Evolutionary conservation across 2,797 vertebrate genomes (phyloP), one percentile per base, ranked within the genome.

Genomic region (Notolabrus celidotus): DNA sequence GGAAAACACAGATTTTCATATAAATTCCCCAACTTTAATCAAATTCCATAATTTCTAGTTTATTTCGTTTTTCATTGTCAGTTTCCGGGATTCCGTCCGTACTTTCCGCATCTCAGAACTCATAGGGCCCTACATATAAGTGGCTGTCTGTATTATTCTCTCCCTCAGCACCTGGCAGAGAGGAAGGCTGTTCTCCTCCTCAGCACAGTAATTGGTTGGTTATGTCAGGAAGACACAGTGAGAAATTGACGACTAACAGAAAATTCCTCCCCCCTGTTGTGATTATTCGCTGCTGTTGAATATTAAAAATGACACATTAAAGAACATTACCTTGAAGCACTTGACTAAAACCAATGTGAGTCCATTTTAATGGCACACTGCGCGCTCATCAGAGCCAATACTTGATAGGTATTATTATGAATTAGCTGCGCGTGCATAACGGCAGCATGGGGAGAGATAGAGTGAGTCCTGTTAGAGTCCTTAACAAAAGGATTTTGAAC

Each of bases 231-330:
- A 85, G 75, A 84, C 86, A 65, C 79, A 70, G 74, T 83, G 69
- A 88, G 84, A 88, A 89, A 90, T 82, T 83, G 87, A 91, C 69
- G 63, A 79, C 70, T 71, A 76, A 74, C 68, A 83, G 84, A 87
- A 85, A 88, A 89, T 80, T 80, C 73, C 49, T 78, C 74, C 86
- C 86, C 77, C 65, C 76, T 83, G 88, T 91, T 79, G 89, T 83
- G 72, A 86, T 87, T 67, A 76, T 86, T 91, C 85, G 79, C 85
- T 64, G 71, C 81, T 68, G 80, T 63, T 83, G 83, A 84, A 77
- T 74, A 88, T 88, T 87, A 81, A 81, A 88, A 88, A 91, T 74
- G 77, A 88, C 87, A 88, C 57, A 72, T 87, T 90, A 86, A 90
- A 91, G 88, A 88, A 88, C 71, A 85, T 89, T 88, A 88, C 83